These are phyloP conservation scores for Drosophila mulleri DNA, from an alignment of 2,888 invertebrate species.

Conservation along the genomic window DNA sequence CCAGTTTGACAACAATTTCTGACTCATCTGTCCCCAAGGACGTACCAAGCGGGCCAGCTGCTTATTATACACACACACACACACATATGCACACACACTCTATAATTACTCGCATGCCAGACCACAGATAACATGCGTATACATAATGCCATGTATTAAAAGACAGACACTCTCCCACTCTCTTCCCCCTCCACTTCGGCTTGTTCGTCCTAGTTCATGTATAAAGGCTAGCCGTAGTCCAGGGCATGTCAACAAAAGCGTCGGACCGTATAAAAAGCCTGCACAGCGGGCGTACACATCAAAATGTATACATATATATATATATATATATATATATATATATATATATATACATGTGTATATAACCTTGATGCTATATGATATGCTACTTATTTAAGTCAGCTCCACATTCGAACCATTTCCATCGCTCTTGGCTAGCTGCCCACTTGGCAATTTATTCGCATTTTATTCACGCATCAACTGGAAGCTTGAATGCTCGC, in stretches of 20 bases:
- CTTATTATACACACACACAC: slow-evolving; percentile 53
- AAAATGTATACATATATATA: neutral
- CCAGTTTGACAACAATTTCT: slow-evolving; percentile 34
- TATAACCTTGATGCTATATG: slow-evolving; percentile 62
- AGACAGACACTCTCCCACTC: neutral
- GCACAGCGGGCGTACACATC: slow-evolving; percentile 4
- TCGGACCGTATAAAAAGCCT: slow-evolving; percentile 34
- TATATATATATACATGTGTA: slow-evolving; percentile 11
- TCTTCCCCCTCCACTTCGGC: neutral
- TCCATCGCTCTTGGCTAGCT: slow-evolving; percentile 13
- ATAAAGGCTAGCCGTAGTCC: slow-evolving; percentile 29
- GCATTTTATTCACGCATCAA: slow-evolving; percentile 59
- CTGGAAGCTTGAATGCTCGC: slow-evolving; percentile 30
- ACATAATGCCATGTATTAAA: slow-evolving; percentile 60
- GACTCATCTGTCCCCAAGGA: slow-evolving; percentile 69
- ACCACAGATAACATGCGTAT: slow-evolving; percentile 63
- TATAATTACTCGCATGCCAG: slow-evolving; percentile 42
- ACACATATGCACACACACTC: neutral
- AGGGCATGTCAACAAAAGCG: slow-evolving; percentile 51
- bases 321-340: slow-evolving; percentile 2
- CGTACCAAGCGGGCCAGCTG: slow-evolving; percentile 45
- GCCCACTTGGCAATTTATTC: slow-evolving; percentile 61
- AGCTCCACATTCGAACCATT: slow-evolving; percentile 16
- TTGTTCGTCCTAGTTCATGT: neutral
- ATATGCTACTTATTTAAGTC: slow-evolving; percentile 54